Base-by-base conservation (phyloP, 2,113 vertebrate genomes). In the Danionella cerebrum region DNA sequence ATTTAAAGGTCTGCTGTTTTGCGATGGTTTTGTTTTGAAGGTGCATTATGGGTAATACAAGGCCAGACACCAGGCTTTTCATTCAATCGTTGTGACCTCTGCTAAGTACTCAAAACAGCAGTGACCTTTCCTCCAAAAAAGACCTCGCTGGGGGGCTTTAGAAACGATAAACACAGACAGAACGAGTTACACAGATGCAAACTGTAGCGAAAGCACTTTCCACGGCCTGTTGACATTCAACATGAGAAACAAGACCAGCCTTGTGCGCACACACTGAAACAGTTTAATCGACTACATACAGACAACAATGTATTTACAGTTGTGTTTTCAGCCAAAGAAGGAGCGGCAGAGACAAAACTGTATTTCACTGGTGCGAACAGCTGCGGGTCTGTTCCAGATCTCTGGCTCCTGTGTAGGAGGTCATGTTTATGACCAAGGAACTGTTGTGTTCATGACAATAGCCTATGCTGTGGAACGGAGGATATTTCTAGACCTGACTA, bases 291-390 rank as follows among this genome's bases (percentile, higher is more conserved):
- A 44, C 64, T 57, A 68, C 48, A 60, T 60, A 47, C 52, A 76
- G 65, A 73, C 73, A 73, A 73, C 70, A 73, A 66, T 73, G 72
- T 69, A 67, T 75, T 73, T 70, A 74, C 78, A 75, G 73, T 66
- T 66, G 33, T 22, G 25, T 45, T 59, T 29, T 51, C 52, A 65
- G 51, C 27, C 67, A 69, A 13, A 42, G 45, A 21, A 54, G 22
- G 65, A 44, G 38, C 3, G 31, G 8, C 41, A 50, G 25, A 67
- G 33, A 68, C 69, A 67, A 69, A 45, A 38, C 60, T 21, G 18
- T 21, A 55, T 69, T 68, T 69, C 66, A 65, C 50, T 51, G 65
- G 65, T 31, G 14, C 2, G 3, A 53, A 25, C 68, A 70, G 73
- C 73, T 67, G 54, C 25, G 6, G 21, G 64, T 25, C 51, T 42